Evolutionary conservation across 1,140 invertebrate genomes (phyloP), one percentile per base, ranked within the genome.

Genomic region (Dufourea novaeangliae): DNA sequence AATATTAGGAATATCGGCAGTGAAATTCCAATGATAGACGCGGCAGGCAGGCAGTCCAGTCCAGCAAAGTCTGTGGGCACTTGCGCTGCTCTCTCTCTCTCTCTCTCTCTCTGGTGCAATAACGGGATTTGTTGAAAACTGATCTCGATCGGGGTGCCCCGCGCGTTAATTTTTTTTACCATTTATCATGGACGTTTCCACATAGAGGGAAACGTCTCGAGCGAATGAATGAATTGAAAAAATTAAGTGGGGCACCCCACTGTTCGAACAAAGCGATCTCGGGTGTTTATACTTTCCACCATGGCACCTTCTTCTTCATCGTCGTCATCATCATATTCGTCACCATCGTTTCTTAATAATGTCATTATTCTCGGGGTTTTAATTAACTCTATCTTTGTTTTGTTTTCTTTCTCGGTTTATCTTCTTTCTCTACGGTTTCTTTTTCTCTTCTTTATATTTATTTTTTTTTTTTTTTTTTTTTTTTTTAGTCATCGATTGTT

Each of bases 1-100:
- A 90, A 90, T 88, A 90, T 92, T 92, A 93, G 91, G 91, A 92
- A 92, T 93, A 93, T 92, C 91, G 92, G 92, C 92, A 93, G 92
- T 93, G 92, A 92, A 92, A 93, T 93, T 91, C 91, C 91, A 92
- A 92, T 91, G 90, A 92, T 91, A 91, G 88, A 92, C 87, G 87
- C 89, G 87, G 83, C 86, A 86, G 86, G 84, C 86, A 88, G 88
- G 85, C 88, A 88, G 82, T 88, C n/a, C 87, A 84, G 78, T 90
- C 82, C 83, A 84, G 76, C 84, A 85, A 80, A 86, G 83, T 89
- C 81, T 87, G 87, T 90, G 85, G 85, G 84, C 86, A 89, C 86
- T 89, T 83, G 81, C 86, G 81, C 88, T 89, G 87, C 88, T 88
- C n/a, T n/a, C n/a, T n/a, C n/a, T n/a, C n/a, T n/a, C n/a, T n/a